phyloP scores from a whole-genome alignment of 2,113 vertebrate genomes.

The Camelus dromedarius region DNA sequence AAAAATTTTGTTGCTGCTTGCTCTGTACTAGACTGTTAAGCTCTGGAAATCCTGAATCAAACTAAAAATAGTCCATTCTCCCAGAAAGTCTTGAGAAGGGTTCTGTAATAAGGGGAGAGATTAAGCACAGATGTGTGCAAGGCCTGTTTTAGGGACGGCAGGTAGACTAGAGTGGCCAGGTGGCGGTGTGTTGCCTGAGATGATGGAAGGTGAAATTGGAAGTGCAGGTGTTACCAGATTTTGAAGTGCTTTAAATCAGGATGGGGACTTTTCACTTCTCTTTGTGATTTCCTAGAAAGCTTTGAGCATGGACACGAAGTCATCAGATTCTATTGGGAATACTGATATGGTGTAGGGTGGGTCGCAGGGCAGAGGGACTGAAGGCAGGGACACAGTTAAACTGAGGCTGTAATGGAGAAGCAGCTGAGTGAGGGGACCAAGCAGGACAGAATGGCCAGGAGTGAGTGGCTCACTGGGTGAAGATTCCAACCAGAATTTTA shows the following conservation, averaged over 20 bases:
- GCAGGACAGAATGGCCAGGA: background rate
- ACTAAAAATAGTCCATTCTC: background rate
- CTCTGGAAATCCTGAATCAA: slow-evolving; percentile 10
- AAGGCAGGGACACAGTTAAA: background rate
- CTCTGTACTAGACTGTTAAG: background rate
- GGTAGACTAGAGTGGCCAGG: background rate
- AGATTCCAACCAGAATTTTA: background rate
- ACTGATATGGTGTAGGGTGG: background rate
- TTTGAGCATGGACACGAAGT: background rate
- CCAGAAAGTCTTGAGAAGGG: background rate
- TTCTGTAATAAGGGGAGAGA: background rate
- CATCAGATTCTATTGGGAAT: background rate
- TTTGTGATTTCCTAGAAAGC: background rate
- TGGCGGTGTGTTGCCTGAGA: background rate
- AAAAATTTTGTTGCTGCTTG: slow-evolving; percentile 25
- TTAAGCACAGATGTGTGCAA: background rate
- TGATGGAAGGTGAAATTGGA: background rate
- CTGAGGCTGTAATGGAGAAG: background rate
- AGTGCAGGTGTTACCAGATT: background rate
- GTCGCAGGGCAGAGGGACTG: background rate
- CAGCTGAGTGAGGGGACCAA: background rate
- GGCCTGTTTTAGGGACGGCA: background rate
- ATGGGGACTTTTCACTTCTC: background rate
- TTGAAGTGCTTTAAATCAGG: background rate
- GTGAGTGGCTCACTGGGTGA: background rate